phyloP scores from a whole-genome alignment of 2,113 vertebrate genomes.

The Pachypanchax playfairii region DNA sequence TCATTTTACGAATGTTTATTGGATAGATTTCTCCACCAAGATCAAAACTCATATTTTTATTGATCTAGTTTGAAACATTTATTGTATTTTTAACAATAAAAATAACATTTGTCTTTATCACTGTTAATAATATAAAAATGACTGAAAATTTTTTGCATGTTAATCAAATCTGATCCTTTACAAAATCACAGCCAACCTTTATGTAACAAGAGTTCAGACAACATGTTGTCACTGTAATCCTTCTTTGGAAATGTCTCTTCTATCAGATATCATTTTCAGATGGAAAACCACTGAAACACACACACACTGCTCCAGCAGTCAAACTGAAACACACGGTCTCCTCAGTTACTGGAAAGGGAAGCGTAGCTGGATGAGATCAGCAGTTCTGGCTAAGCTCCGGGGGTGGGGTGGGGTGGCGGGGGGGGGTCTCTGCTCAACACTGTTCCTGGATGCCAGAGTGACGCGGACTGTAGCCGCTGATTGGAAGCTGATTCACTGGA shows the following conservation, averaged over 20 bases:
- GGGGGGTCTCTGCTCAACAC: slow-evolving; percentile 40
- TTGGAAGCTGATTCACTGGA: slow-evolving; percentile 68
- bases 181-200: not conserved
- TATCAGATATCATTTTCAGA: slow-evolving; percentile 19
- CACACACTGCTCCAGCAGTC: slow-evolving; percentile 20
- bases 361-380: slow-evolving; percentile 66
- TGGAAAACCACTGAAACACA: slow-evolving; percentile 11
- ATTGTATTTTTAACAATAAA: too few relatives aligned
- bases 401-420: slow-evolving; percentile 1
- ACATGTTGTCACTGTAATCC: not conserved
- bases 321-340: slow-evolving; percentile 47
- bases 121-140: too few relatives aligned
- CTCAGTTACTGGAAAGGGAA: slow-evolving; percentile 66
- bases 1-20: not conserved
- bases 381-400: slow-evolving; percentile 61
- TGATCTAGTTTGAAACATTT: too few relatives aligned
- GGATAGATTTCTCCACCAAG: not conserved
- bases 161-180: too few relatives aligned
- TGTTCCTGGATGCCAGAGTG: slow-evolving; percentile 68
- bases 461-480: slow-evolving; percentile 40
- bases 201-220: not conserved
- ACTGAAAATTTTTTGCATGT: not conserved
- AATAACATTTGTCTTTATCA: too few relatives aligned
- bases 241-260: slow-evolving; percentile 12
- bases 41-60: too few relatives aligned